Base-by-base conservation (phyloP, 2,797 vertebrate genomes). In the Phrynocephalus vlangalii region DNA sequence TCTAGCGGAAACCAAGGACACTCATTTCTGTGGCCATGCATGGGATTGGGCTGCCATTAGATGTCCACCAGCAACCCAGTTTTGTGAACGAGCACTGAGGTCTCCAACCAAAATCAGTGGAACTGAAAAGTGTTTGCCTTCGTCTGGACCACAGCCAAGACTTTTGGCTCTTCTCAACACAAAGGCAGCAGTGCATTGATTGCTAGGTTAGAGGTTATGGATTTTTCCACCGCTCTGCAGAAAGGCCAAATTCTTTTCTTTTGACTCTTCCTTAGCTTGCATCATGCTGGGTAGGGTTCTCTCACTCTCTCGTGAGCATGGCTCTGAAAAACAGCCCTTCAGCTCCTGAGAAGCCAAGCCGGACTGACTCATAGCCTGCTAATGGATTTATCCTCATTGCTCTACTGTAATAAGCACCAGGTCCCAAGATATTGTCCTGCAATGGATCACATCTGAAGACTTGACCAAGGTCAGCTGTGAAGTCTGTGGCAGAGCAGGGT, bases 351-450 rank as follows among this genome's bases (percentile, higher is more conserved):
- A 80, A 56, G 26, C 67, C 76, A 30, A 80, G 71, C 26, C 16
- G 33, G 73, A 75, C 78, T 88, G 87, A 88, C 83, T 88, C 87
- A 88, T 88, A 75, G 71, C 13, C 86, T 85, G 66, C 76, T 85
- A 85, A 85, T 76, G 83, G 79, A 81, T 82, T 85, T 81, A 82
- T 56, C 60, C 78, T 85, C 87, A 77, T 24, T 77, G 60, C 48
- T 75, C 44, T 75, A 56, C 87, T 68, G 13, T 82, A 75, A 48
- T 82, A 48, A 82, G 87, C 67, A 38, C 20, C 83, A 75, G 33
- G 63, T 50, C 48, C 28, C 60, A 78, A 60, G 71, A 76, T 81
- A 81, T 85, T 85, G 56, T 70, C 70, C 60, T 22, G 38, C 66
- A 20, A 50, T 8, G 70, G 44, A 50, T 44, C 38, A 44, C 48